These are phyloP conservation scores for Rhadina sibilatrix DNA, from an alignment of 2,113 vertebrate species.

Conservation along the genomic window DNA sequence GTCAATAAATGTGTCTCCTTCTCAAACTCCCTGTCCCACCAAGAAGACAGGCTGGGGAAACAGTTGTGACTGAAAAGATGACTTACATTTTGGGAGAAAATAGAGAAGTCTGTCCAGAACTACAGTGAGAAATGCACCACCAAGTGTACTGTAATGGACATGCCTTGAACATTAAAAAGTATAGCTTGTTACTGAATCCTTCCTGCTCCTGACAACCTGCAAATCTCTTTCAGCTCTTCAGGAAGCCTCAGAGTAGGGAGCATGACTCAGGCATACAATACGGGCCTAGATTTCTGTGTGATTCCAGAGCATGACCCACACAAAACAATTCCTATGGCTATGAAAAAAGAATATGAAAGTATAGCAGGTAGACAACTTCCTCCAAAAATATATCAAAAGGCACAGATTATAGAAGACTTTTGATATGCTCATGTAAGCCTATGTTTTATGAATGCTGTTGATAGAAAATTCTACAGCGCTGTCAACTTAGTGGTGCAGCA, in stretches of 20 bases:
- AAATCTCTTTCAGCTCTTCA: fast-evolving
- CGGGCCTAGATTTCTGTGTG: fast-evolving
- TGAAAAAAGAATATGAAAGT: not conserved
- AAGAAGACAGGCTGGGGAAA: not conserved
- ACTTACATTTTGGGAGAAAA: not conserved
- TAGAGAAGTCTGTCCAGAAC: not conserved
- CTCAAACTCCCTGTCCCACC: not conserved
- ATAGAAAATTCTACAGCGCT: not conserved
- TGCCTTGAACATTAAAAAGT: not conserved
- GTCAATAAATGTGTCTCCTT: not conserved
- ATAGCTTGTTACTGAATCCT: not conserved
- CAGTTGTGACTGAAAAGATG: not conserved
- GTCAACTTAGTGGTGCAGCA: not conserved
- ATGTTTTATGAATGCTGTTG: not conserved
- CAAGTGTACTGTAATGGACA: not conserved
- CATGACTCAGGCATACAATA: fast-evolving
- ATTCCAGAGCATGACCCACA: not conserved
- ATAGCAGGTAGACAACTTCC: not conserved
- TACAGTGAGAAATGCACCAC: not conserved
- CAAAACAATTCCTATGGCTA: fast-evolving
- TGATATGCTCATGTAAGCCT: not conserved
- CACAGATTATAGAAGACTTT: not conserved
- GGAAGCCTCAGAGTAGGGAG: not conserved
- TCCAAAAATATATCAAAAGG: not conserved
- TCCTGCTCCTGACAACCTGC: not conserved